These are phyloP conservation scores for Drosophila subpulchrella DNA, from an alignment of 1,140 invertebrate genomes.

Conservation along the genomic window DNA sequence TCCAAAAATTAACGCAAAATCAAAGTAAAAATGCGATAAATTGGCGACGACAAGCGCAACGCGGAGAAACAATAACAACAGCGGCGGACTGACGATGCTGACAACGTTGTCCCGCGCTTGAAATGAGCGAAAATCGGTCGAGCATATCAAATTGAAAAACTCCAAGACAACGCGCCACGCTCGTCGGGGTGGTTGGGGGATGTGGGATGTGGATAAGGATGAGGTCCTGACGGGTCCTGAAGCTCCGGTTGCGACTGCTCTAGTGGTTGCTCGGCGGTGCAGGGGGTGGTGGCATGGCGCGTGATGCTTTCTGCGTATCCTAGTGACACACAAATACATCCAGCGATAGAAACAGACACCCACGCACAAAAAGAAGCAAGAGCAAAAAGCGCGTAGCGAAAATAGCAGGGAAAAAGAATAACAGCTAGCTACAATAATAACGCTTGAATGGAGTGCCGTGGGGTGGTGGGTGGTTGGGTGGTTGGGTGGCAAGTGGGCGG, in stretches of 20 bases:
- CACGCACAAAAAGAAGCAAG: slow-evolving; percentile 47
- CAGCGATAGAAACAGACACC: slow-evolving; percentile 43
- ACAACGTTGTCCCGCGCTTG: slow-evolving; percentile 60
- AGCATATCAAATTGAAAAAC: slow-evolving; percentile 83
- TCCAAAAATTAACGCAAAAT: slow-evolving; percentile 82
- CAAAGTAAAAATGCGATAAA: slow-evolving; percentile 83
- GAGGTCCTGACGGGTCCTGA: slow-evolving; percentile 18
- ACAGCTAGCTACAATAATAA: slow-evolving; percentile 75
- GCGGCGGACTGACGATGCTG: slow-evolving; percentile 34
- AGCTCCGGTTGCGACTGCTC: slow-evolving; percentile 12
- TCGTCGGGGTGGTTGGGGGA: background rate
- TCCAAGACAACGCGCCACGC: slow-evolving; percentile 63
- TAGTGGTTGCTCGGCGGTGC: background rate
- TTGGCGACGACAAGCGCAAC: slow-evolving; percentile 78
- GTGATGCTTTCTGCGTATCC: slow-evolving; percentile 79
- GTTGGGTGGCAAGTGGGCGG: background rate
- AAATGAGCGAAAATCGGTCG: slow-evolving; percentile 82
- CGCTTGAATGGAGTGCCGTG: slow-evolving; percentile 38
- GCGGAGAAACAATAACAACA: slow-evolving; percentile 52
- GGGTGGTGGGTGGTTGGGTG: slow-evolving; percentile 4
- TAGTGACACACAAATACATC: slow-evolving; percentile 78
- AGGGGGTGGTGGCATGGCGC: slow-evolving; percentile 24
- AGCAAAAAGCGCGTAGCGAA: slow-evolving; percentile 69
- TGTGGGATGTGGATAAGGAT: background rate
- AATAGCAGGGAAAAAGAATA: slow-evolving; percentile 57